phyloP scores from a whole-genome alignment of 2,888 invertebrate genomes.

The Athetis lepigone region DNA sequence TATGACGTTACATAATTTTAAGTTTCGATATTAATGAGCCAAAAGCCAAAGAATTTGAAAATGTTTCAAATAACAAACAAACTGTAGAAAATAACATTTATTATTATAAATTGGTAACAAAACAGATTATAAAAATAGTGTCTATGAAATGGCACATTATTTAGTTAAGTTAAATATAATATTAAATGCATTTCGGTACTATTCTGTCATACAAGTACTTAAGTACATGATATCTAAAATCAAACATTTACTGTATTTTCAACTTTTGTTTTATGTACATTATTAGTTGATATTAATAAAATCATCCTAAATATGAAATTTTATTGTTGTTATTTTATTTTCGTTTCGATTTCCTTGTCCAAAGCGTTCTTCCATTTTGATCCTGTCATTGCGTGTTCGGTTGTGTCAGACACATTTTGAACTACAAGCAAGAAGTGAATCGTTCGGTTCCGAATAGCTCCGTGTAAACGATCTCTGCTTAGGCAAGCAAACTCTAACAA shows the following conservation, averaged over 20 bases:
- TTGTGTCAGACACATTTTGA: slow-evolving; percentile 21
- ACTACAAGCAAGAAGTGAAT: slow-evolving; percentile 5
- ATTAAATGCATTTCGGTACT: slow-evolving; percentile 78
- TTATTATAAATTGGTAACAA: slow-evolving; percentile 74
- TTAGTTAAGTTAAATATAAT: slow-evolving; percentile 66
- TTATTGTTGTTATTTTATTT: slow-evolving; percentile 57
- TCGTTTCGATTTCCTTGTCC: slow-evolving; percentile 61
- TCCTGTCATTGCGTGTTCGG: slow-evolving; percentile 36
- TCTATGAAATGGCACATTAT: slow-evolving; percentile 75
- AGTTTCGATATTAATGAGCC: background rate
- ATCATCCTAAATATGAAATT: slow-evolving; percentile 56
- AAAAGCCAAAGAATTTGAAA: slow-evolving; percentile 26
- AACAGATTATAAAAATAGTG: slow-evolving; percentile 68
- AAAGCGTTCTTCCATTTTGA: slow-evolving; percentile 38
- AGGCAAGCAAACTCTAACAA: slow-evolving; percentile 27
- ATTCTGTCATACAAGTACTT: slow-evolving; percentile 51
- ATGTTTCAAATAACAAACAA: slow-evolving; percentile 36
- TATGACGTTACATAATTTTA: slow-evolving; percentile 1
- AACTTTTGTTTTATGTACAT: slow-evolving; percentile 62
- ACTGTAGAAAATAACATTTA: slow-evolving; percentile 59
- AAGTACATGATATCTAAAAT: slow-evolving; percentile 51
- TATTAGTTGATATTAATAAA: slow-evolving; percentile 61
- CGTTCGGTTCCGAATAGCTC: background rate
- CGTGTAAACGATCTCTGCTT: background rate
- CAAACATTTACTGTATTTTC: slow-evolving; percentile 53